These are phyloP conservation scores for Chaetophractus vellerosus DNA, from an alignment of 2,797 vertebrate species.

Conservation along the genomic window DNA sequence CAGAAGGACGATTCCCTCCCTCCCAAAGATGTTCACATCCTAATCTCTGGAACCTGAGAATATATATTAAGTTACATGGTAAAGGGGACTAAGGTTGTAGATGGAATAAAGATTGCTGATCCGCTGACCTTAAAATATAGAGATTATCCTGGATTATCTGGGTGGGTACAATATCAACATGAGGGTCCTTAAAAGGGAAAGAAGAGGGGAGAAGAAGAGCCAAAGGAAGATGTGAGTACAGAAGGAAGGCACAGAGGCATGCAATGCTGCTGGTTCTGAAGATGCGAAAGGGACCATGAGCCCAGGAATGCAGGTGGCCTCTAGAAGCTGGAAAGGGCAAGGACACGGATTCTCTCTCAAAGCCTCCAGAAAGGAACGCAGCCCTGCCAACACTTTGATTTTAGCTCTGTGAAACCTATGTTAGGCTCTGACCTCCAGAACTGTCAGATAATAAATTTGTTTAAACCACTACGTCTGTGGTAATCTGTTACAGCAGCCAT, in stretches of 20 bases:
- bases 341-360: background rate
- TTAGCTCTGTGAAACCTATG: background rate
- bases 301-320: background rate
- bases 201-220: background rate
- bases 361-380: background rate
- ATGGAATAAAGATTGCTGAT: background rate
- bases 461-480: background rate
- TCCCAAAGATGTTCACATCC: background rate
- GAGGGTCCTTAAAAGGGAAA: background rate
- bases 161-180: background rate
- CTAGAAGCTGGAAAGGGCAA: background rate
- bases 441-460: background rate
- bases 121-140: background rate
- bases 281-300: background rate
- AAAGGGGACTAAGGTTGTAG: background rate
- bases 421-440: background rate
- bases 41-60: background rate
- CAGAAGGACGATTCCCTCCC: background rate
- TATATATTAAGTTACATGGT: background rate
- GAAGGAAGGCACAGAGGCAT: background rate
- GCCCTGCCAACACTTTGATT: background rate
- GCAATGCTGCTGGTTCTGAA: background rate
- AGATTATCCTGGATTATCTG: background rate
- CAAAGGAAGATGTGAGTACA: background rate
- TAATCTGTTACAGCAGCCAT: background rate